A percentile compares a stretch with the other conserved stretches of the same genome.
Evolutionary conservation across 2,888 invertebrate species (phyloP).

Genomic region (Lasioglossum lativentre): DNA sequence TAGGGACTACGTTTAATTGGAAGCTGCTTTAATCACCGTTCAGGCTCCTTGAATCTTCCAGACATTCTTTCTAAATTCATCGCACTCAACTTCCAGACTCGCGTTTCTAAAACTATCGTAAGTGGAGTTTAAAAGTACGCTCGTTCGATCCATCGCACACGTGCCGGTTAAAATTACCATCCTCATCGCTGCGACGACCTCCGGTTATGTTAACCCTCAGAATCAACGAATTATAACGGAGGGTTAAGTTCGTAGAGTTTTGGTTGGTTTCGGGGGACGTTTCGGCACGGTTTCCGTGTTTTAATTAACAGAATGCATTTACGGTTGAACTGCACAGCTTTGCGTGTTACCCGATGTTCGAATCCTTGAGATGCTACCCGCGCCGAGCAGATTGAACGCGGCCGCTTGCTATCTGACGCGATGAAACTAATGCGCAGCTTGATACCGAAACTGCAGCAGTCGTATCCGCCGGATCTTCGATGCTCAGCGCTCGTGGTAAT

Average conservation of each 20-base stretch:
- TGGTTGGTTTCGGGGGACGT: too few species aligned
- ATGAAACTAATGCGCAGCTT: slow-evolving; percentile 35
- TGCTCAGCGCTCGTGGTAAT: slow-evolving; percentile 33
- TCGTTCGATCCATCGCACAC: neutral
- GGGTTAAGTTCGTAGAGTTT: too few species aligned
- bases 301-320: neutral
- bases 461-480: slow-evolving; percentile 57
- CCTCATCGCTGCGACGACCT: neutral
- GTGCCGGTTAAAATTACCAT: neutral
- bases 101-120: neutral
- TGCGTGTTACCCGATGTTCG: neutral
- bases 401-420: slow-evolving; percentile 47
- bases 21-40: neutral
- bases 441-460: slow-evolving; percentile 43
- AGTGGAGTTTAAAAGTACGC: neutral
- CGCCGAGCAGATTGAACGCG: slow-evolving; percentile 48
- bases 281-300: neutral
- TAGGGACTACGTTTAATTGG: neutral
- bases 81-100: neutral
- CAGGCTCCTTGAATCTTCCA: neutral
- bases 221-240: neutral
- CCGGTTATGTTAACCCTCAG: neutral
- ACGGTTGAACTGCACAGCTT: neutral
- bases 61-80: slow-evolving; percentile 3
- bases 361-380: slow-evolving; percentile 51